These are phyloP conservation scores for Setophaga petechia DNA, from an alignment of 2,113 vertebrate genomes.

Conservation along the genomic window DNA sequence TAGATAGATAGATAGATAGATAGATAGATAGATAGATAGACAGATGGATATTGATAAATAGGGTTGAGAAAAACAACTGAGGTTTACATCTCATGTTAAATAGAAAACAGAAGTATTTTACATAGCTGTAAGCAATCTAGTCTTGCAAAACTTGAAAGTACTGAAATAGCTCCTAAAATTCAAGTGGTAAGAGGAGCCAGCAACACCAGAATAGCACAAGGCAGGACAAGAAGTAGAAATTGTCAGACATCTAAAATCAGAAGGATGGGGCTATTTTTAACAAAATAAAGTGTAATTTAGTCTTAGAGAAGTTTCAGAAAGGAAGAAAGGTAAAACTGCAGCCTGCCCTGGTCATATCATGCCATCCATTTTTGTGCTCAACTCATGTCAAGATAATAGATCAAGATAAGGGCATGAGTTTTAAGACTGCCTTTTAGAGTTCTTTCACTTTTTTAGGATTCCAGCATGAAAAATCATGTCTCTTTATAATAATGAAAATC, in stretches of 20 bases:
- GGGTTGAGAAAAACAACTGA: background rate
- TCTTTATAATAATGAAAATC: background rate
- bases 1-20: background rate
- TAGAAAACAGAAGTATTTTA: background rate
- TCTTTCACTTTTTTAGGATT: slow-evolving; percentile 1
- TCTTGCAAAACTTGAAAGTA: background rate
- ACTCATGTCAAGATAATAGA: background rate
- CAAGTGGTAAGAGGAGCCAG: background rate
- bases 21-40: background rate
- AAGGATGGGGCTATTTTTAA: background rate
- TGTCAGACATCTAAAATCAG: background rate
- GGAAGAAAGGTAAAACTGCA: background rate
- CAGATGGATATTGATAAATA: background rate
- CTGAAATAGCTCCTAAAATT: background rate
- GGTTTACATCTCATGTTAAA: background rate
- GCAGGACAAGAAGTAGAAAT: background rate
- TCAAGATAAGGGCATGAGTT: background rate
- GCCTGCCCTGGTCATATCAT: background rate
- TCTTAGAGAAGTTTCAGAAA: background rate
- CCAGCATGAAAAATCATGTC: background rate
- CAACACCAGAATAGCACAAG: background rate
- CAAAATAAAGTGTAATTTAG: background rate
- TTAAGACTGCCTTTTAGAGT: slow-evolving; percentile 5
- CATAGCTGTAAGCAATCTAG: background rate
- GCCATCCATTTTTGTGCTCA: background rate